These are phyloP conservation scores for Puffinus mauretanicus DNA, from an alignment of 2,113 vertebrate genomes.

Conservation along the genomic window DNA sequence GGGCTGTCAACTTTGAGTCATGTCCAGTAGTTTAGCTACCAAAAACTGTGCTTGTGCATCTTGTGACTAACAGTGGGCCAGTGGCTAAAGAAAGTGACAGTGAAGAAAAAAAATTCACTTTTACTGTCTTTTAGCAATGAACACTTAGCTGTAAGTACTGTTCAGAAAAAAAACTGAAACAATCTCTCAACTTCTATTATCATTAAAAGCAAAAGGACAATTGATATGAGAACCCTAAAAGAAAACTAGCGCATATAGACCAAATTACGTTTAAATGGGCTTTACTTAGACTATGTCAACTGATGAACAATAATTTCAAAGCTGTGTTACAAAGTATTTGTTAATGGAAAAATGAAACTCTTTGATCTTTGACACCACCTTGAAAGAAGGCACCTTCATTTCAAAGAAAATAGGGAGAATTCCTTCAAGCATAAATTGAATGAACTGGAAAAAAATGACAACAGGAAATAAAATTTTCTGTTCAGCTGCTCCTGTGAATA, in stretches of 20 bases:
- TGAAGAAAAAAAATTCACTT: background rate
- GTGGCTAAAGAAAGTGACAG: background rate
- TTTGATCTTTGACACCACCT: background rate
- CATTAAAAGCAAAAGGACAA: background rate
- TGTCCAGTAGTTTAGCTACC: background rate
- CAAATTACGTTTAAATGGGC: background rate
- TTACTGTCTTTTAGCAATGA: background rate
- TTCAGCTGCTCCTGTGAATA: background rate
- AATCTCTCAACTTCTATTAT: background rate
- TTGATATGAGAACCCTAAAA: background rate
- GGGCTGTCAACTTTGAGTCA: background rate
- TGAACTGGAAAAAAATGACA: background rate
- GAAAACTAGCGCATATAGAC: background rate
- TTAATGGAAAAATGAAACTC: background rate
- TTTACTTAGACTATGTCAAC: background rate
- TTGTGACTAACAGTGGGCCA: background rate
- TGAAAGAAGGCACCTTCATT: conserved; percentile 11
- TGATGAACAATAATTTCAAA: conserved; percentile 3
- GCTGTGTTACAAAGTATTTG: background rate
- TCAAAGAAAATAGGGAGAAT: conserved; percentile 7
- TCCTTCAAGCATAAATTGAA: background rate
- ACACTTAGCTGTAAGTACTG: background rate
- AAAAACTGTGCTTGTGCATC: background rate
- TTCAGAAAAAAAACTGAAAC: background rate
- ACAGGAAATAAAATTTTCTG: background rate